Conservation (phyloP, 1,140 invertebrate genomes). For the Drosophila punjabiensis region DNA sequence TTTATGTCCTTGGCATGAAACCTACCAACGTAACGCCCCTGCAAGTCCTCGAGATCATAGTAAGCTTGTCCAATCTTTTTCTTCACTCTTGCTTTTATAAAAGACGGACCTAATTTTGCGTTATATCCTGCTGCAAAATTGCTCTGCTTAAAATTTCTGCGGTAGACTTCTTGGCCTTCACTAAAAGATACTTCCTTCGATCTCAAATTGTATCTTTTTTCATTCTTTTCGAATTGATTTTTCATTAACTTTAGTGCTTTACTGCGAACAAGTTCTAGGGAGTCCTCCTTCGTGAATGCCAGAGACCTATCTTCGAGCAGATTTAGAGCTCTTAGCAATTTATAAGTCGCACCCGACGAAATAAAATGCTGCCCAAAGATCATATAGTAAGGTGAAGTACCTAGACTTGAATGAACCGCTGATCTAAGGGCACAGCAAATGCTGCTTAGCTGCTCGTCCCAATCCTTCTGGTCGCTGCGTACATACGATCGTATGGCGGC, state of each 20-base stretch:
- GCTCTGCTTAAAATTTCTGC: background rate
- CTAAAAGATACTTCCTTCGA: background rate
- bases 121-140: background rate
- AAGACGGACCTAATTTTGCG: background rate
- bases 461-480: background rate
- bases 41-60: background rate
- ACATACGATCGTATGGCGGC: background rate
- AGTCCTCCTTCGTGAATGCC: too few relatives aligned
- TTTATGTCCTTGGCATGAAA: background rate
- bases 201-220: background rate
- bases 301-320: too few relatives aligned
- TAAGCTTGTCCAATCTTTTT: background rate
- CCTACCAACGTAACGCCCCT: background rate
- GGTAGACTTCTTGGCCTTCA: background rate
- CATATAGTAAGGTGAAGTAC: background rate
- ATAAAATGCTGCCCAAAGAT: background rate
- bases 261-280: background rate
- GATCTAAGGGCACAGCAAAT: background rate
- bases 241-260: background rate
- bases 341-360: background rate
- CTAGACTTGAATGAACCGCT: background rate
- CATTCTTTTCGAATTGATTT: background rate
- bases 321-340: background rate
- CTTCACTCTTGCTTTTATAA: background rate
- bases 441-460: background rate